Base-by-base conservation (phyloP, 2,797 vertebrate genomes). In the Gymnothorax reevesii region DNA sequence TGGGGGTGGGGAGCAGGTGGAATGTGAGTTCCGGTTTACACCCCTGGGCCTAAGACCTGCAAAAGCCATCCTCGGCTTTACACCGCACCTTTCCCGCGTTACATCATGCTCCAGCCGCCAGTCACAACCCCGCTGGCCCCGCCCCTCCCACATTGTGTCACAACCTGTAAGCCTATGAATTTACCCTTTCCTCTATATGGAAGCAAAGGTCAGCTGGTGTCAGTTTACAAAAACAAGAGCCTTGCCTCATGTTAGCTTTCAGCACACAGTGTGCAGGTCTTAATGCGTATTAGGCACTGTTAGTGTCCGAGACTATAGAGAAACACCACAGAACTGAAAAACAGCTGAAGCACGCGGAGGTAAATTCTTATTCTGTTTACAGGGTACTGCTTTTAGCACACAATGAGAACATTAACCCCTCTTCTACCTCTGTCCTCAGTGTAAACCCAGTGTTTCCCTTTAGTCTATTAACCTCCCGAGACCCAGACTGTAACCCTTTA, bases 191-290 rank as follows among this genome's bases (percentile, higher is more conserved):
- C 75, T 79, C 75, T 79, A 54, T 54, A 79, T 52, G 75, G 75
- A 7, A 17, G 2, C 13, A 22, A 9, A 22, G 75, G 49, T 79
- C 75, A 52, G 75, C 4, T n/a, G 75, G 75, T 79, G 49, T 79
- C 75, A 22, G 75, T 54, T 79, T 79, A 79, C 75, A 10, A 54
- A 79, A 52, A 79, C 75, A 79, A 79, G 75, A 79, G 42, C 5
- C 75, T 79, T 54, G 2, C 49, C 75, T 52, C 2, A 75, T 75
- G 13, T 52, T 54, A 17, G 2, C 13, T 52, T 77, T 17, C 73
- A 49, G 73, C 42, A 2, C 22, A 17, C n/a, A 7, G 3, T 1
- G 75, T 22, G 33, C 33, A 42, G 33, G 33, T 42, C 33, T 42
- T 42, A 42, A 42, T 42, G 33, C 33, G 33, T 79, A 33, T 17